phyloP scores from a whole-genome alignment of 2,113 vertebrate genomes.

The Arvicanthis niloticus region DNA sequence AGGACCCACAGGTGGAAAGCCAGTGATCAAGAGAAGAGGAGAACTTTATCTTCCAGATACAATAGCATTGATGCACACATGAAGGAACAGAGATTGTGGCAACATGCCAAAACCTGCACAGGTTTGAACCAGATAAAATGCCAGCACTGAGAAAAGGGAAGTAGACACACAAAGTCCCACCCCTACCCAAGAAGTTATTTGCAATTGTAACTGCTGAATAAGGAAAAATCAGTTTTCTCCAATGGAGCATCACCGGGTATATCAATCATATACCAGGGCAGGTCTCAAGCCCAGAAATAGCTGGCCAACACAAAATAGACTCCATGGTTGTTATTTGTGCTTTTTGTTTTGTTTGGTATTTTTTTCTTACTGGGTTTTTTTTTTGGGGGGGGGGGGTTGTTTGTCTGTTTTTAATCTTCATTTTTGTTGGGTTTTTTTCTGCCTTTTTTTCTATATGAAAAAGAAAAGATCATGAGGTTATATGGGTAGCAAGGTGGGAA shows the following conservation, averaged over 20 bases:
- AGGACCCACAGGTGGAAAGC: neutral
- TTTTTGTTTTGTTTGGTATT: neutral
- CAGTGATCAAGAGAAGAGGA: neutral
- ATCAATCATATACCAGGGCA: neutral
- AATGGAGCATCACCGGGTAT: neutral
- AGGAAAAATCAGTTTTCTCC: neutral
- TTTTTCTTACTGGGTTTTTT: neutral
- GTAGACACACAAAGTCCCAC: neutral
- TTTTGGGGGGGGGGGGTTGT: too few relatives aligned
- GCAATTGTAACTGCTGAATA: neutral
- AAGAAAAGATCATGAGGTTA: neutral
- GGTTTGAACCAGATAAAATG: neutral
- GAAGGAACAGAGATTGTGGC: neutral
- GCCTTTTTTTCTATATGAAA: neutral
- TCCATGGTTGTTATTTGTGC: neutral
- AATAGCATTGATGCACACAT: neutral
- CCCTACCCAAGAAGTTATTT: neutral
- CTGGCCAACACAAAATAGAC: too few relatives aligned
- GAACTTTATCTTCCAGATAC: neutral
- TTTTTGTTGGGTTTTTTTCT: neutral
- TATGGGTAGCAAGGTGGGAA: neutral
- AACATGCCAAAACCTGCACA: neutral
- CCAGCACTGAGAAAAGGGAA: neutral
- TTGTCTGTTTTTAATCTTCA: neutral
- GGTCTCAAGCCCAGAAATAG: neutral